Conservation (phyloP, 2,113 vertebrate species). For the Nyctereutes procyonoides region DNA sequence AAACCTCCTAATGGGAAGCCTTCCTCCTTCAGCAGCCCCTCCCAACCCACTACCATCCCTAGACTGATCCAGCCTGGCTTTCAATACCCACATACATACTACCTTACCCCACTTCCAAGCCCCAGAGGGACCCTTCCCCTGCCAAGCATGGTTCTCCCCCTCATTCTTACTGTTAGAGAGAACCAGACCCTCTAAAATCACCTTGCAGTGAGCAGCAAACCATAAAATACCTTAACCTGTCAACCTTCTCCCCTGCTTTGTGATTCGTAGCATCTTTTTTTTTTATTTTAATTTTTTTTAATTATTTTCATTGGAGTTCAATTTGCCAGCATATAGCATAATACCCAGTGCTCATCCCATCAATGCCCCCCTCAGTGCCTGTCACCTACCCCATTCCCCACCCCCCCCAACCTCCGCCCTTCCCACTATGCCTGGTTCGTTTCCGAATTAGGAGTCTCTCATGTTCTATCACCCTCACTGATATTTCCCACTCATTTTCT, state of each 20-base stretch:
- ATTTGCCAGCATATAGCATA: too few relatives aligned
- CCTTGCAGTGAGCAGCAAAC: not conserved
- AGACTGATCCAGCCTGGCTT: not conserved
- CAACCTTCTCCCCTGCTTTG: not conserved
- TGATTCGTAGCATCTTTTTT: not conserved
- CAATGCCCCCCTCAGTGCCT: too few relatives aligned
- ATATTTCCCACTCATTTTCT: too few relatives aligned
- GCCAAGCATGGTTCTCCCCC: not conserved
- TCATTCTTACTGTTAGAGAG: not conserved
- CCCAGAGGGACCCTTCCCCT: not conserved
- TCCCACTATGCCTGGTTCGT: too few relatives aligned
- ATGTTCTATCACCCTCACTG: too few relatives aligned
- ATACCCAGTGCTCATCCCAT: too few relatives aligned
- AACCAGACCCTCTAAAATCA: not conserved
- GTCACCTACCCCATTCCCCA: too few relatives aligned
- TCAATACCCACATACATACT: not conserved
- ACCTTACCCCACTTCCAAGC: not conserved
- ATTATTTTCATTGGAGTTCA: too few relatives aligned
- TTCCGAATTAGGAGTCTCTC: too few relatives aligned
- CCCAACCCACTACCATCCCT: too few relatives aligned
- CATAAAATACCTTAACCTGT: not conserved
- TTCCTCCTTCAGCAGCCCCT: not conserved
- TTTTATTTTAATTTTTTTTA: too few relatives aligned
- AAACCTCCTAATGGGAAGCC: accelerated
- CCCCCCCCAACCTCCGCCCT: too few relatives aligned